phyloP scores from a whole-genome alignment of 2,888 invertebrate species.

The Furcula furcula region DNA sequence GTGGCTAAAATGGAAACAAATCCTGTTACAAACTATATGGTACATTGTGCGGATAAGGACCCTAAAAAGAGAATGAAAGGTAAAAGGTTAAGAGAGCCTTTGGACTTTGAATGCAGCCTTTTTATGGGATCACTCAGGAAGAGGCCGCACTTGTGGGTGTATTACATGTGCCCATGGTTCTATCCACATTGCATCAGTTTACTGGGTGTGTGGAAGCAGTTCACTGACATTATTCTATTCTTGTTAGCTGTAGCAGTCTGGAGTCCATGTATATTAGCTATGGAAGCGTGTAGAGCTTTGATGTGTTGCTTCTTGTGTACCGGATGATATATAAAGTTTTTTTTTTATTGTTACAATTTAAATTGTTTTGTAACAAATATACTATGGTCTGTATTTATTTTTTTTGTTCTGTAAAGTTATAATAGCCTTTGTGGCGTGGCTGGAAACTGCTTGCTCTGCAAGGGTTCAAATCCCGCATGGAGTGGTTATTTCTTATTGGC shows the following conservation, averaged over 20 bases:
- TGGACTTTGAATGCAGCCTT: conserved; percentile 39
- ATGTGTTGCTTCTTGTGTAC: conserved; percentile 48
- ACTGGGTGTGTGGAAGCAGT: conserved; percentile 38
- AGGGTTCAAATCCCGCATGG: too few species aligned
- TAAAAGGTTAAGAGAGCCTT: conserved; percentile 9
- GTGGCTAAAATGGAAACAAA: conserved; percentile 4
- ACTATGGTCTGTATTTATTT: too few species aligned
- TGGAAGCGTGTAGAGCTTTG: conserved; percentile 38
- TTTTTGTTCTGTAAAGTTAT: too few species aligned
- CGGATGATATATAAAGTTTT: conserved; percentile 15
- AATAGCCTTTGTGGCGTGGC: too few species aligned
- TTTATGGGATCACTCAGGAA: conserved; percentile 46
- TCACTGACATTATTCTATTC: conserved; percentile 42
- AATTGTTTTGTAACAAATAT: background rate
- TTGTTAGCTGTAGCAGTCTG: conserved; percentile 50
- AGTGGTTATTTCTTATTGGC: too few species aligned
- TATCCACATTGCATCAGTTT: conserved; percentile 48
- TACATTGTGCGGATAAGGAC: conserved; percentile 13
- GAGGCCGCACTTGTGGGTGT: conserved; percentile 39
- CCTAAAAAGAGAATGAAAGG: conserved; percentile 8
- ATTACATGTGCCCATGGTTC: conserved; percentile 47
- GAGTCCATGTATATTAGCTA: conserved; percentile 52
- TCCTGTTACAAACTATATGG: conserved; percentile 12
- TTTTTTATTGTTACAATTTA: background rate
- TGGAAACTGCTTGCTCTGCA: too few species aligned